Evolutionary conservation across 2,113 vertebrate species (phyloP), one percentile per base, ranked within the genome.

Genomic region (Tenrec ecaudatus): DNA sequence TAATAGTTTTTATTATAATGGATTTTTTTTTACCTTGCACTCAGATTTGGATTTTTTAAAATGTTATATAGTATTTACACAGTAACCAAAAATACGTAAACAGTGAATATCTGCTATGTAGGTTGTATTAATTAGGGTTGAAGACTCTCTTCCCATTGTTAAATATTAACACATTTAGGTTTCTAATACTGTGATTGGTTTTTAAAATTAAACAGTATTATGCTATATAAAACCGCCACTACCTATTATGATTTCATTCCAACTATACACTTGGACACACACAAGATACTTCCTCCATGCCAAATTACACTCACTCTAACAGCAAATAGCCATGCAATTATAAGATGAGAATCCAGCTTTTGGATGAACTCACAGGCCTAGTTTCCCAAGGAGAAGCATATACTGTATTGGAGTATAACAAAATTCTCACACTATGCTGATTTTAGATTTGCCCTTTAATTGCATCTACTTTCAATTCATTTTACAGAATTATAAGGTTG

Each of bases 151-250:
- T 58, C 94, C 71, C 57, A 60, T 89, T 40, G 82, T 87, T 88
- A 92, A 90, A 58, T 23, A 93, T 66, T 76, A 53, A 29, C 86
- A 91, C 9, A 69, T 86, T 79, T 82, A 82, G 53, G 86, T 92
- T 87, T 80, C 86, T 85, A 95, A 76, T 47, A 83, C 0, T 85
- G 57, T 84, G 87, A 94, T 2, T 87, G 68, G 58, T 57, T 93
- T 94, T 62, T 82, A 85, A 81, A 81, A 90, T 86, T 94, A 92
- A 91, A 80, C 19, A 73, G 60, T 36, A 82, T 47, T 82, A 92
- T 40, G 20, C 64, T 88, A 6, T 83, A 88, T 33, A 57, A 87
- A 84, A 47, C 20, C 43, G 57, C 62, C 80, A 76, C 16, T 17
- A 81, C n/a, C 31, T 57, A 69, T 60, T 58, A n/a, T 58, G 71